Conservation (phyloP, 2,797 vertebrate genomes). For the Heterohyrax brucei region DNA sequence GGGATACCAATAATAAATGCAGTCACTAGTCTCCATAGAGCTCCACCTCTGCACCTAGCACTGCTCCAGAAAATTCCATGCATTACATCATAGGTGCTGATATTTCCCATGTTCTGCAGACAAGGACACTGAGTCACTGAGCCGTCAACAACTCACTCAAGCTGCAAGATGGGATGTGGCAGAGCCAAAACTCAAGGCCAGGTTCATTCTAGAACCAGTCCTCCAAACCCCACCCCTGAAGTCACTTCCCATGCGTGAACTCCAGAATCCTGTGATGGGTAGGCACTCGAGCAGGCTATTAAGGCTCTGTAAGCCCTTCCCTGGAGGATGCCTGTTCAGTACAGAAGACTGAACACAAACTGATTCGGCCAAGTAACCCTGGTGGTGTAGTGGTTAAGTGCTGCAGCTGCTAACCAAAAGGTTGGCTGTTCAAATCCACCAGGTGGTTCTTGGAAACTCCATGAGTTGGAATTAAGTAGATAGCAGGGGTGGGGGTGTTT, state of each 20-base stretch:
- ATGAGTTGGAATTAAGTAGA: no score
- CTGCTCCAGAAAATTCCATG: neutral
- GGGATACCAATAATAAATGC: rapidly evolving
- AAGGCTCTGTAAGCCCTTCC: neutral
- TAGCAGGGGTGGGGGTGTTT: no score
- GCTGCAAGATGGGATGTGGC: neutral
- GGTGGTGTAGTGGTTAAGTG: no score
- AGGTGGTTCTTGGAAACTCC: no score
- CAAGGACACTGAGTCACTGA: no score
- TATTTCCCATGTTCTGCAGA: neutral
- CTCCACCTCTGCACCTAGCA: rapidly evolving
- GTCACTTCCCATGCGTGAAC: neutral
- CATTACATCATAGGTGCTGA: rapidly evolving
- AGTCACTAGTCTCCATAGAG: rapidly evolving
- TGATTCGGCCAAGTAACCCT: neutral
- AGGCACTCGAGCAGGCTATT: neutral
- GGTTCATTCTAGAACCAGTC: neutral
- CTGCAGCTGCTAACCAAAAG: no score
- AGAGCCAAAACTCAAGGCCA: neutral
- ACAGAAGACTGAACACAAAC: rapidly evolving
- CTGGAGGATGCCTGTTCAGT: neutral
- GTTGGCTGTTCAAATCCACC: no score
- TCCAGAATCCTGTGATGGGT: neutral
- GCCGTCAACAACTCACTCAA: rapidly evolving
- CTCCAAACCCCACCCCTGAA: neutral